Evolutionary conservation across 2,797 vertebrate species (phyloP), one percentile per base, ranked within the genome.

Genomic region (Spinus olivaceus): DNA sequence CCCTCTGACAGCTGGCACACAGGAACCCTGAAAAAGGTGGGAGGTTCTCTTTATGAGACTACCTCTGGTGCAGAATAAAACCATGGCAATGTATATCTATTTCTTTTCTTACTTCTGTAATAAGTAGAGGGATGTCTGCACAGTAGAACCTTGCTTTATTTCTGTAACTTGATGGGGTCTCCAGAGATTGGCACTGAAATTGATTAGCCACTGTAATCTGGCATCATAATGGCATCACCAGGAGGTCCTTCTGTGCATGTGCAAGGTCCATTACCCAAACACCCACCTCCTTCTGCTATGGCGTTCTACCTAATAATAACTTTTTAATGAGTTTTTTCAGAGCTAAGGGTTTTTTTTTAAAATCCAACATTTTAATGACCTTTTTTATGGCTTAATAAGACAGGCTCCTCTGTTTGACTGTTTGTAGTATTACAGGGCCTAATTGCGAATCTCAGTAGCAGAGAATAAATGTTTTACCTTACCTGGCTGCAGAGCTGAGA

Each of bases 251-350:
- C 91, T 95, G 86, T 95, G 81, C 32, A 17, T 78, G 60, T 77
- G 41, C 74, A 93, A 95, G 91, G 89, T 57, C 93, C 86, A 96
- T 96, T 97, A 96, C 92, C 51, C 93, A 87, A 88, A 86, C 63
- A 76, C 42, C 70, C 76, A 88, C 81, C 90, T 96, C 83, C 87
- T 91, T 86, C 81, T 96, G 81, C 81, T 88, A 15, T 28, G 67
- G 61, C 0, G 35, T 91, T 85, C 87, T 82, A 96, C 84, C 83
- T 95, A 92, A 79, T 94, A 86, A 92, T 60, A 89, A 72, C 79
- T 87, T 93, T 74, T 82, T 94, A 93, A 96, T 81, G 93, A 89
- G 25, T 66, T 95, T 96, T 92, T 91, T 64, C 67, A 88, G 81
- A 61, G 53, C 74, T 94, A 67, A 77, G 90, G 65, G 23, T 91